phyloP scores from a whole-genome alignment of 2,113 vertebrate genomes.

The Lagopus muta region DNA sequence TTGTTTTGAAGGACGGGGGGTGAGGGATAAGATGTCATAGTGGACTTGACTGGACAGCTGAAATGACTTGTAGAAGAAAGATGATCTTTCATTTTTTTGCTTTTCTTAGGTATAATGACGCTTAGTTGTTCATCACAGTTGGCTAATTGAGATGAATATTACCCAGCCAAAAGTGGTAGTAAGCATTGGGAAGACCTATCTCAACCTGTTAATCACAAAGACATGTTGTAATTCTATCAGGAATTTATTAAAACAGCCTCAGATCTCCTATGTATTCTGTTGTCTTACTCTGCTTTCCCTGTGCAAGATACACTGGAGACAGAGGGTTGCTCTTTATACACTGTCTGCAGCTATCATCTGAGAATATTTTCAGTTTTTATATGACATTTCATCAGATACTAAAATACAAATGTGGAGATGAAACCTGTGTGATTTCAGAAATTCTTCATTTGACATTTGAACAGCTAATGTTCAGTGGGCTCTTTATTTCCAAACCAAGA shows the following conservation, averaged over 20 bases:
- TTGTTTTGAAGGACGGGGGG: background rate
- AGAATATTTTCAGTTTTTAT: background rate
- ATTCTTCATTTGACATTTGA: conserved; percentile 36
- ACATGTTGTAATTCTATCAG: conserved; percentile 23
- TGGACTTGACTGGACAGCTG: background rate
- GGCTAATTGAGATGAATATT: conserved; percentile 11
- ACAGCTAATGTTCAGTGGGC: background rate
- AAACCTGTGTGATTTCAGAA: conserved; percentile 30
- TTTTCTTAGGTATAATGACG: background rate
- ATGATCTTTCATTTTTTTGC: background rate
- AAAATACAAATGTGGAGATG: conserved; percentile 8
- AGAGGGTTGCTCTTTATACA: background rate
- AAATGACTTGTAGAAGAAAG: background rate
- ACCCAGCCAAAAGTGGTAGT: background rate
- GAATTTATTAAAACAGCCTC: conserved; percentile 34
- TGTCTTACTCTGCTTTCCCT: background rate
- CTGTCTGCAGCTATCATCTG: background rate
- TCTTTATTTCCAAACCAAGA: background rate
- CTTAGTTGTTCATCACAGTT: background rate
- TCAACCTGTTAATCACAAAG: background rate
- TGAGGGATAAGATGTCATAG: background rate
- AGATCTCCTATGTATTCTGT: background rate
- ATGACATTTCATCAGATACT: background rate
- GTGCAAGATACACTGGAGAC: background rate
- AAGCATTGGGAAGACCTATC: background rate